These are phyloP conservation scores for Stegodyphus dumicola DNA, from an alignment of 1,140 invertebrate genomes.

Conservation along the genomic window DNA sequence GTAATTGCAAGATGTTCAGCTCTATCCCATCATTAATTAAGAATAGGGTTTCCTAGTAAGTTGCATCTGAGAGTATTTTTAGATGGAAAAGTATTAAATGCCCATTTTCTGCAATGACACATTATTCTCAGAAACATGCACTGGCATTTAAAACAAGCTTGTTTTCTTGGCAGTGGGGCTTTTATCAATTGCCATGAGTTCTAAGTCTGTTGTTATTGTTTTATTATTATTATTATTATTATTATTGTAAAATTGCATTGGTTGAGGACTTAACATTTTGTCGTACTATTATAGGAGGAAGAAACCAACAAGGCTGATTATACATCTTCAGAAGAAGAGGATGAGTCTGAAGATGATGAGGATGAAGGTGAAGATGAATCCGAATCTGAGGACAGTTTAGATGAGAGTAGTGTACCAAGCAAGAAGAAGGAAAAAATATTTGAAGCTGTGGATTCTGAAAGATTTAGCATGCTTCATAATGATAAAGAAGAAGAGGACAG, in stretches of 20 bases:
- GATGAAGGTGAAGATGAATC: constrained; percentile 13
- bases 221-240: background rate
- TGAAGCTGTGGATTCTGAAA: constrained; percentile 35
- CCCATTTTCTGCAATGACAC: too few relatives aligned
- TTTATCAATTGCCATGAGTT: background rate
- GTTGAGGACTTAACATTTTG: background rate
- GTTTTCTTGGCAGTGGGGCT: too few relatives aligned
- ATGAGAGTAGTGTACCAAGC: background rate
- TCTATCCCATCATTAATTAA: too few relatives aligned
- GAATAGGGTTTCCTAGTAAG: too few relatives aligned
- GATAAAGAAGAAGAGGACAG: constrained; percentile 28
- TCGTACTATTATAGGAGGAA: constrained; percentile 2
- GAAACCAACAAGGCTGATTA: background rate
- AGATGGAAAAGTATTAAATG: too few relatives aligned
- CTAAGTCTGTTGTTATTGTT: background rate
- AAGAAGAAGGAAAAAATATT: constrained; percentile 10
- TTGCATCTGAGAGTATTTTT: too few relatives aligned
- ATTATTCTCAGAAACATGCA: too few relatives aligned
- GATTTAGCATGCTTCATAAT: constrained; percentile 25
- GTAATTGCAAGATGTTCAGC: too few relatives aligned
- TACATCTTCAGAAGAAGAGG: background rate
- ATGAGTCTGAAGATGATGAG: background rate
- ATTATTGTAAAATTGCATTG: background rate
- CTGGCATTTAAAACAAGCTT: too few relatives aligned
- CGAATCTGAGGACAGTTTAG: constrained; percentile 11